Conservation (phyloP, 1,140 invertebrate species). For the Tetraneura akinire region DNA sequence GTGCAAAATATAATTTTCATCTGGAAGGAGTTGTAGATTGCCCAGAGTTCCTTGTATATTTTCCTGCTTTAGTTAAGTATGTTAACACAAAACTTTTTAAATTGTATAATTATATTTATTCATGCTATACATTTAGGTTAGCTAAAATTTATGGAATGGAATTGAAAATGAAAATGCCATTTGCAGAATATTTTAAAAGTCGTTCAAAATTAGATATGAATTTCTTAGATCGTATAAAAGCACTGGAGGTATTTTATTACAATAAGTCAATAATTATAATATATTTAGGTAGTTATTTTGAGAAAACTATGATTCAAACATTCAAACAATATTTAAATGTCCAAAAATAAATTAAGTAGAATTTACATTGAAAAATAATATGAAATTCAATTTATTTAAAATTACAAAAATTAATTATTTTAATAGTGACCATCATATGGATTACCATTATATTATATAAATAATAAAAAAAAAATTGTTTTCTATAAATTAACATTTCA, state of each 20-base stretch:
- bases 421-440: too few species aligned
- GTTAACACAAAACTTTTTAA: background rate
- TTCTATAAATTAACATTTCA: too few species aligned
- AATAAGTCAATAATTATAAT: too few species aligned
- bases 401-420: too few species aligned
- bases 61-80: conserved; percentile 74
- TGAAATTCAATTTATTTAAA: too few species aligned
- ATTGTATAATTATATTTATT: background rate
- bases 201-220: background rate
- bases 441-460: too few species aligned
- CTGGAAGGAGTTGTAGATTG: conserved; percentile 96
- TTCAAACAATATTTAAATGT: too few species aligned
- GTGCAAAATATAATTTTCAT: conserved; percentile 94
- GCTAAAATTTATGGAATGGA: conserved; percentile 65
- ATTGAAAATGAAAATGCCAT: conserved; percentile 63
- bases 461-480: too few species aligned
- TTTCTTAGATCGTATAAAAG: conserved; percentile 23
- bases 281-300: too few species aligned
- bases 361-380: too few species aligned
- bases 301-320: too few species aligned
- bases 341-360: too few species aligned
- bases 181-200: conserved; percentile 64
- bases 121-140: conserved; percentile 60
- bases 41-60: conserved; percentile 96
- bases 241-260: conserved; percentile 24